phyloP scores from a whole-genome alignment of 2,888 invertebrate genomes.

The Adelphocoris suturalis region DNA sequence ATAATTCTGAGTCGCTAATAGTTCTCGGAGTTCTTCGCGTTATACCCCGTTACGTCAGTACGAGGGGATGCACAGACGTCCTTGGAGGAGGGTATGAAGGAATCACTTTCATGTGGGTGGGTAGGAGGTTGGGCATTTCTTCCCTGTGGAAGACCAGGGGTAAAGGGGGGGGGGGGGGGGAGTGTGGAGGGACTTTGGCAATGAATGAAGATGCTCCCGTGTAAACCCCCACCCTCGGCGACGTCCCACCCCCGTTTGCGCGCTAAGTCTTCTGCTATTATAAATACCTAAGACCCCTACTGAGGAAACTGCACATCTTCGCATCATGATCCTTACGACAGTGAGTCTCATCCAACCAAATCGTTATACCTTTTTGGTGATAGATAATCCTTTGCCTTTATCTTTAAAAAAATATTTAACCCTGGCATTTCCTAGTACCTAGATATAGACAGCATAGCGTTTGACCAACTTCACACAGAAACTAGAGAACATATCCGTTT shows the following conservation, averaged over 20 bases:
- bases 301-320: slow-evolving; percentile 23
- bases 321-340: slow-evolving; percentile 51
- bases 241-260: slow-evolving; percentile 47
- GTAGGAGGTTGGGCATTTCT: slow-evolving; percentile 18
- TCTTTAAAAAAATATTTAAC: too few relatives aligned
- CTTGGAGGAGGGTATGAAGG: background rate
- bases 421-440: too few relatives aligned
- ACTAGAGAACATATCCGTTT: too few relatives aligned
- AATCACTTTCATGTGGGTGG: background rate
- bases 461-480: too few relatives aligned
- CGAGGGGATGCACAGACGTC: slow-evolving; percentile 20
- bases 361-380: too few relatives aligned
- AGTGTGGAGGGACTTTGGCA: background rate
- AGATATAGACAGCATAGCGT: too few relatives aligned
- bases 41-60: slow-evolving; percentile 4
- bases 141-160: too few relatives aligned
- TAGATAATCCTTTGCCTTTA: too few relatives aligned
- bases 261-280: slow-evolving; percentile 20
- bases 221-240: background rate
- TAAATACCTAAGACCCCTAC: slow-evolving; percentile 45
- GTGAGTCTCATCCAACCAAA: slow-evolving; percentile 20
- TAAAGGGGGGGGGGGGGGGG: background rate
- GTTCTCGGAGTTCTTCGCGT: background rate
- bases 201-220: slow-evolving; percentile 12
- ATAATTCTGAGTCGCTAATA: slow-evolving; percentile 23